Evolutionary conservation across 2,888 invertebrate species (phyloP), one percentile per base, ranked within the genome.

Genomic region (Micropterix aruncella): DNA sequence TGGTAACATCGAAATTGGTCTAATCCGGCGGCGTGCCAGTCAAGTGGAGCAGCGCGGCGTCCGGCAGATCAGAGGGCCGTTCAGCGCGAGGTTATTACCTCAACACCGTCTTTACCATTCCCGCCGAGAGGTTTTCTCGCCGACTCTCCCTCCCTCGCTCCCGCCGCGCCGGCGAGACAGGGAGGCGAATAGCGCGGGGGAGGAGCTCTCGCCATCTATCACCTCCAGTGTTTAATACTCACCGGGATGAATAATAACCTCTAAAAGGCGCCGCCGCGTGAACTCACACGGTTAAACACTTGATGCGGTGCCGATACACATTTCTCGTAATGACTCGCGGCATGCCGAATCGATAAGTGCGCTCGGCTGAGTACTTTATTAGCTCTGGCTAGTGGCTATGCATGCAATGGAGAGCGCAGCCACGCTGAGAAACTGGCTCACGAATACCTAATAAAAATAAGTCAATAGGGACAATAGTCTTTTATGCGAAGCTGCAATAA

Each of bases 61-160:
- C 27, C 27, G 5, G 27, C 7, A 27, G 5, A 12, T 12, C 27
- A 12, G 27, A 27, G 27, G 27, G 59, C 60, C 54, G 57, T 54
- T 50, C 57, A 55, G 59, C 57, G 63, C 66, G 62, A 67, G 67
- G 69, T 71, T 66, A 73, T 70, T 70, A 71, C 68, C 70, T 68
- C 68, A 66, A 67, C 68, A 70, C 67, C 47, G 67, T 63, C 66
- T 60, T 61, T 56, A 65, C 65, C 52, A 52, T 50, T 52, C 65
- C 63, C 65, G 63, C 63, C 65, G 66, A 59, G 40, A 41, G 40
- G 42, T 40, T 45, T 48, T 47, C 48, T n/a, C n/a, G n/a, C n/a
- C n/a, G n/a, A n/a, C 48, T 44, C 45, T 42, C 44, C 47, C 46
- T 48, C 48, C 47, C 18, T 46, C 48, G 45, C 48, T 47, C 48